phyloP scores from a whole-genome alignment of 2,797 vertebrate genomes.

The Spheniscus humboldti region DNA sequence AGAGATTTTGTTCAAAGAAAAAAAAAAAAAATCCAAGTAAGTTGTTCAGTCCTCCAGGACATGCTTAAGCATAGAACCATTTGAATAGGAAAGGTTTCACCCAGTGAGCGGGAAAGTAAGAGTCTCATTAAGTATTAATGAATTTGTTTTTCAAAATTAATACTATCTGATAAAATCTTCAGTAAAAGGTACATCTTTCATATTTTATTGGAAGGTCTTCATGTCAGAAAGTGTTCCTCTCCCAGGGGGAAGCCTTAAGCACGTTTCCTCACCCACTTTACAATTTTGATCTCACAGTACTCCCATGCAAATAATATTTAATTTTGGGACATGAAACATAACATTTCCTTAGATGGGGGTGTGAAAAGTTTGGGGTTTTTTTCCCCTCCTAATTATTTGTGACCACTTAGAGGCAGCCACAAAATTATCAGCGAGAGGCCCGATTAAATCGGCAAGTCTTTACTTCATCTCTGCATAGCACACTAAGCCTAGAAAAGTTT shows the following conservation, averaged over 20 bases:
- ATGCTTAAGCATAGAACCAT: background rate
- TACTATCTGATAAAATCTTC: background rate
- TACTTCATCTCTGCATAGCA: background rate
- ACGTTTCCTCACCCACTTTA: background rate
- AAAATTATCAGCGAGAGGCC: background rate
- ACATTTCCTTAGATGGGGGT: fast-evolving
- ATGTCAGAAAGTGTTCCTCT: background rate
- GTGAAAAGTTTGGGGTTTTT: background rate
- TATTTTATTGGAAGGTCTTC: background rate
- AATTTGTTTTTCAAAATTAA: background rate
- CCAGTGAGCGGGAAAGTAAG: background rate
- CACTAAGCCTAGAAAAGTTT: background rate
- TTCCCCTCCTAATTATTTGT: background rate
- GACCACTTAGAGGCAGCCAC: background rate
- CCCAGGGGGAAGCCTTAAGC: background rate
- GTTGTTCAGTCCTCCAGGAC: background rate
- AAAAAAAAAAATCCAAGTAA: background rate
- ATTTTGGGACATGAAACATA: background rate
- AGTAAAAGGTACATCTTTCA: background rate
- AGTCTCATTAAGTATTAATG: background rate
- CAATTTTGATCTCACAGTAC: background rate
- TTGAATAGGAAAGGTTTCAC: background rate
- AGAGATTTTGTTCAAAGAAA: background rate
- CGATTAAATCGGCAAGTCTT: background rate
- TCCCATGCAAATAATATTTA: background rate